Evolutionary conservation across 2,113 vertebrate species (phyloP).

Genomic region (Camarhynchus parvulus): DNA sequence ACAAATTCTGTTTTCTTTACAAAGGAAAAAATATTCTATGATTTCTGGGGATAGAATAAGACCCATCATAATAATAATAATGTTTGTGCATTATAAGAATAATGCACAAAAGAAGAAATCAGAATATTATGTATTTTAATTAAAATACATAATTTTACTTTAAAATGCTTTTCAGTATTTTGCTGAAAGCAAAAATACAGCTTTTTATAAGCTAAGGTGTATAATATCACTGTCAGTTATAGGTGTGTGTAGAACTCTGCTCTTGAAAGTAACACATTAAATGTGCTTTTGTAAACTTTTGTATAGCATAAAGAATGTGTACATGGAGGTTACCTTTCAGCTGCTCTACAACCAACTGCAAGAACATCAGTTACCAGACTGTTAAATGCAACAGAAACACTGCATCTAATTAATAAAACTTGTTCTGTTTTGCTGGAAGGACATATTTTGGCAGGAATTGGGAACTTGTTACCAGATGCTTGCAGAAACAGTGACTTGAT

Average conservation of each 20-base stretch:
- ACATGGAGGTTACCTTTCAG: not conserved
- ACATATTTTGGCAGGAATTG: not conserved
- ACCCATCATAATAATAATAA: not conserved
- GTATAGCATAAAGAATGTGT: not conserved
- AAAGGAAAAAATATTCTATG: not conserved
- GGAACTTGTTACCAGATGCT: not conserved
- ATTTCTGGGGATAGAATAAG: not conserved
- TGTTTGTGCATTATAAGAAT: too few species aligned
- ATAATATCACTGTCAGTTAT: not conserved
- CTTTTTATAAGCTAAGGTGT: not conserved
- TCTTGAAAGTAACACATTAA: not conserved
- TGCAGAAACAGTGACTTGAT: not conserved
- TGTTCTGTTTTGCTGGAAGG: not conserved
- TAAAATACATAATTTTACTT: not conserved
- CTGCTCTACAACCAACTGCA: not conserved
- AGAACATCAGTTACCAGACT: not conserved
- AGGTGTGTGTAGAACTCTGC: not conserved
- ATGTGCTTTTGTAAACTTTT: not conserved
- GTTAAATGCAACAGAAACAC: not conserved
- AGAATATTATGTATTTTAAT: not conserved
- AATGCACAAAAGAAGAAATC: not conserved
- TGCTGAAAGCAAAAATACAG: not conserved
- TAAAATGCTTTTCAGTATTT: not conserved
- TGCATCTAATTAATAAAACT: not conserved
- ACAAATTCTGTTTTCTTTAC: not conserved